Base-by-base conservation (phyloP, 2,797 vertebrate species). In the Discoglossus pictus region DNA sequence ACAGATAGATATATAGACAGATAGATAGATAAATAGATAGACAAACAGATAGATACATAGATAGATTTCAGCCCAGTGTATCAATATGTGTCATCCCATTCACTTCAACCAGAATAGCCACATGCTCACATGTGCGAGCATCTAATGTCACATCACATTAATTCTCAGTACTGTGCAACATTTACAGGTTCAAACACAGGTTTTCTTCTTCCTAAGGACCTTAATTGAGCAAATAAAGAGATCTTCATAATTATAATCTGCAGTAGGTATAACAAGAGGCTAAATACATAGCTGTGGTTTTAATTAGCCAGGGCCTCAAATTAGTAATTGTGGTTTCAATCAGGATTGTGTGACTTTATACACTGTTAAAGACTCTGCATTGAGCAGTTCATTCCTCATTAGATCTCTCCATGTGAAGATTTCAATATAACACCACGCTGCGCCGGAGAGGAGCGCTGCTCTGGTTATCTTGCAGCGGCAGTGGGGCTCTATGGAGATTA, bases 231-330 rank as follows among this genome's bases (percentile, higher is more conserved):
- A 86, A 88, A 90, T 89, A 90, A 91, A 87, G 87, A 86, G 88
- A 84, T 87, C 82, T 78, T 86, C 81, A 82, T 90, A 90, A 92
- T 92, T 93, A 92, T 88, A 89, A 92, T 88, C 84, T 84, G 84
- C 82, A 91, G 89, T 90, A 88, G 89, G 86, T 88, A 82, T 90
- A 90, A 92, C 84, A 88, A 92, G 90, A 90, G 89, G 88, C 87
- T 92, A 94, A 92, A 90, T 87, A 87, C 86, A 87, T 89, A 85
- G 88, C 87, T 88, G 84, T 86, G 86, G 86, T 88, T 92, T 92
- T 92, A 92, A 93, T 94, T 92, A 92, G 87, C 84, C 83, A 79
- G 82, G 86, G 86, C 87, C 92, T 91, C 87, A 90, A 90, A 91
- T 92, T 91, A 91, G 87, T 90, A 89, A 91, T 92, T 91, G 87